Evolutionary conservation across 2,113 vertebrate species (phyloP).

Genomic region (Fulica atra): DNA sequence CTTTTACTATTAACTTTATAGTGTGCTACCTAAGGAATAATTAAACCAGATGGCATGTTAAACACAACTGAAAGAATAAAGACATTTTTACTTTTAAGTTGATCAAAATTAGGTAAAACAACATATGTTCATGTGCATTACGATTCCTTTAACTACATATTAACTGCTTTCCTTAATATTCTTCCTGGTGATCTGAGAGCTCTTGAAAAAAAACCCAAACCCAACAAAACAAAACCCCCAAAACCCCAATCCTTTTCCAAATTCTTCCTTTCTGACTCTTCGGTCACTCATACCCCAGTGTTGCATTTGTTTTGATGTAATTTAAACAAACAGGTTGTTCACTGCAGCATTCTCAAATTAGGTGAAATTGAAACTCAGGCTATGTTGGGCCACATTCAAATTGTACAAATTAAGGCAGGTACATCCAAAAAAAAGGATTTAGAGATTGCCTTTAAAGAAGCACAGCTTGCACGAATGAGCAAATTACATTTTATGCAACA

Average conservation of each 20-base stretch:
- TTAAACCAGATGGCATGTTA: slow-evolving; percentile 78
- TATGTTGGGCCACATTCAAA: slow-evolving; percentile 1
- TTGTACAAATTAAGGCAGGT: slow-evolving; percentile 19
- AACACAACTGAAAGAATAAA: slow-evolving; percentile 58
- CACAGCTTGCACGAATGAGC: slow-evolving; percentile 47
- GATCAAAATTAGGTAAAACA: slow-evolving; percentile 75
- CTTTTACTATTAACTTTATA: slow-evolving; percentile 73
- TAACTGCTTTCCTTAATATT: slow-evolving; percentile 61
- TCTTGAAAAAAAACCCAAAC: not conserved
- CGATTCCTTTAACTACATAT: slow-evolving; percentile 63
- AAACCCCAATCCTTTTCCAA: not conserved
- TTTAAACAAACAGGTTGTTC: not conserved
- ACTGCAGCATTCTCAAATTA: not conserved
- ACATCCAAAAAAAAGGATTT: slow-evolving; percentile 24
- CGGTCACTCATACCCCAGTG: not conserved
- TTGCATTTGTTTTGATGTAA: not conserved
- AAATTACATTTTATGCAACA: slow-evolving; percentile 65
- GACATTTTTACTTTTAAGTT: slow-evolving; percentile 72
- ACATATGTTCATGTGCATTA: slow-evolving; percentile 76
- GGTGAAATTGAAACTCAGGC: not conserved
- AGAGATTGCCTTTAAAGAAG: slow-evolving; percentile 43
- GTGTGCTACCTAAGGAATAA: slow-evolving; percentile 73
- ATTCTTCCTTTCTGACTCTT: not conserved
- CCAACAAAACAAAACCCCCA: too few relatives aligned
- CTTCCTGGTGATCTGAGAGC: slow-evolving; percentile 56